Evolutionary conservation across 2,888 invertebrate genomes (phyloP), one percentile per base, ranked within the genome.

Genomic region (Gisinianus flammeolus): DNA sequence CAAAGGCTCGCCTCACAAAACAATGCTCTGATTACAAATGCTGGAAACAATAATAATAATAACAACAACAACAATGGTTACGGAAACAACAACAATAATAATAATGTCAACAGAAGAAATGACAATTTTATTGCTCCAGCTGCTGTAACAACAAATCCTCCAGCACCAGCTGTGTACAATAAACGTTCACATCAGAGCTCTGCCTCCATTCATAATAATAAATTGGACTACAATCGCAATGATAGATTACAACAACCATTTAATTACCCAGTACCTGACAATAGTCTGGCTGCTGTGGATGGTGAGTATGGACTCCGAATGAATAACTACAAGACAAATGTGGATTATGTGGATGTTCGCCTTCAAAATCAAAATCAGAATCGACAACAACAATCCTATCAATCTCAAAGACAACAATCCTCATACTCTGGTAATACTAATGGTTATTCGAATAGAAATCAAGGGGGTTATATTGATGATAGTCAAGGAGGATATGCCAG

Each of bases 221-320:
- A 64, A 26, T 12, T 54, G 22, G 58, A 74, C 31, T 62, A 35
- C 10, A n/a, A 56, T 28, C 16, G 62, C 16, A 8, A 75, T 8
- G 22, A 26, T 4, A 67, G 24, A 52, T n/a, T 66, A 10, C 54
- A 67, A 54, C 76, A 72, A 30, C 68, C 67, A 24, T 72, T 75
- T 19, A 44, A 58, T 28, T 73, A 62, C 28, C 79, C 75, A 19
- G 75, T 76, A 1, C 79, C 79, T 6, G 67, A 75, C 56, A 69
- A 69, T 19, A 58, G 35, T 52, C 22, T 68, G 5, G 72, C 54
- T 5, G 72, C 66, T 66, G 54, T 72, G 19, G 72, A 77, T 24
- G n/a, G 26, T 22, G 69, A 69, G 2, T 76, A 52, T 56, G 76
- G 76, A 69, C n/a, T 69, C 16, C 68, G 35, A 22, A 76, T 76